Percentiles rank a stretch among this genome's conserved stretches.
Evolutionary conservation across 2,797 vertebrate species (phyloP).

Genomic region (Myripristis jacobus): DNA sequence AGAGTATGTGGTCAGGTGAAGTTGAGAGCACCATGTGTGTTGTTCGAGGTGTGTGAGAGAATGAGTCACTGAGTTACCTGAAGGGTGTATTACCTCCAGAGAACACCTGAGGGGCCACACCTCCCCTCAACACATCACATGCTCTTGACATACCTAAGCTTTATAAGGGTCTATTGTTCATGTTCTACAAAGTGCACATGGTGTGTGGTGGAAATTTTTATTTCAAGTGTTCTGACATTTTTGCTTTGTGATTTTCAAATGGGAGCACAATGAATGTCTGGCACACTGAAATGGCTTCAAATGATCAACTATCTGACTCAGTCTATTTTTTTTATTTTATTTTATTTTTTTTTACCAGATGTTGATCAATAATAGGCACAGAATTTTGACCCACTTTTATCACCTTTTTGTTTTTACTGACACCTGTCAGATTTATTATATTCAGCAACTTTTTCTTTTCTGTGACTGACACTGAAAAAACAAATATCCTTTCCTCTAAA

Average conservation of each 20-base stretch:
- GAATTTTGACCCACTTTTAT: background rate
- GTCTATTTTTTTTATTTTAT: slow-evolving; percentile 12
- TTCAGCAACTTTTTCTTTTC: slow-evolving; percentile 3
- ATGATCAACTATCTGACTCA: background rate
- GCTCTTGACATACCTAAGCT: slow-evolving; percentile 69
- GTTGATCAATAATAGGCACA: background rate
- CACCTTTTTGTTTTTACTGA: background rate
- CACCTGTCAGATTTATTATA: slow-evolving; percentile 2
- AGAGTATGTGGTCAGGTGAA: slow-evolving; percentile 12
- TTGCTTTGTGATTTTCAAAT: background rate
- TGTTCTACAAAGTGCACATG: slow-evolving; percentile 40
- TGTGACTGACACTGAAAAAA: slow-evolving; percentile 51
- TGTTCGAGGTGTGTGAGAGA: slow-evolving; percentile 71
- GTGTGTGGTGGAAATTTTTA: slow-evolving; percentile 41
- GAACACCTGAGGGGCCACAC: slow-evolving; percentile 74
- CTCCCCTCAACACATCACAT: slow-evolving; percentile 71
- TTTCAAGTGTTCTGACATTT: slow-evolving; percentile 10
- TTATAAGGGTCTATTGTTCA: slow-evolving; percentile 69
- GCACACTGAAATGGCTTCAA: slow-evolving; percentile 5
- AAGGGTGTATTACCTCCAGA: slow-evolving; percentile 57
- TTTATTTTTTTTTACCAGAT: background rate
- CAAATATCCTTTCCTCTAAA: slow-evolving; percentile 55
- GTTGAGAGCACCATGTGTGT: slow-evolving; percentile 39
- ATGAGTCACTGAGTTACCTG: slow-evolving; percentile 75
- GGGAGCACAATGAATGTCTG: background rate